phyloP scores from a whole-genome alignment of 1,140 invertebrate genomes.

The Apis dorsata region DNA sequence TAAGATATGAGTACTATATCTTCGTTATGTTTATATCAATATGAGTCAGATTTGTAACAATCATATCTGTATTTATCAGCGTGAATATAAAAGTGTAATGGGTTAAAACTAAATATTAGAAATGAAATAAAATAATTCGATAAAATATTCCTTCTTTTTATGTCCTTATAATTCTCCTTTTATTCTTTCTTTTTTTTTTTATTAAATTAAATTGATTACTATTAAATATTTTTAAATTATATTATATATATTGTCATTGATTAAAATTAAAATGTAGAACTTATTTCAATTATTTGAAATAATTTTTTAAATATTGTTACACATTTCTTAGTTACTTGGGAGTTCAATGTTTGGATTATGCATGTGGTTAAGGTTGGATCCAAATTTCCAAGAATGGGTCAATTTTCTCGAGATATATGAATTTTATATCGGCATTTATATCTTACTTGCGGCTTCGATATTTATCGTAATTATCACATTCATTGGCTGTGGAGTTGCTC shows the following conservation, averaged over 20 bases:
- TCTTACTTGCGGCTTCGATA: conserved; percentile 86
- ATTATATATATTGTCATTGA: neutral
- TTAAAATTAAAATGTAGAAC: neutral
- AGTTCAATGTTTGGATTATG: conserved; percentile 87
- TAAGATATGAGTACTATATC: conserved; percentile 17
- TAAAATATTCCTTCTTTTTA: conserved; percentile 1
- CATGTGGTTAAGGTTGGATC: conserved; percentile 90
- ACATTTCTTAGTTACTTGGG: conserved; percentile 84
- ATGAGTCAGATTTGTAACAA: conserved; percentile 31
- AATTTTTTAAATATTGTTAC: conserved; percentile 9
- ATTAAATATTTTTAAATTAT: neutral
- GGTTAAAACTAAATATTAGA: neutral
- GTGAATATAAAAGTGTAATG: conserved; percentile 20
- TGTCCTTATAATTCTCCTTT: neutral
- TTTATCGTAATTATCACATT: conserved; percentile 87
- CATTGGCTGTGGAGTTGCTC: conserved; percentile 86
- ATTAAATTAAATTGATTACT: neutral
- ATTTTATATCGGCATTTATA: conserved; percentile 91
- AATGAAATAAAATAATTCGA: neutral
- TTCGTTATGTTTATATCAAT: conserved; percentile 11
- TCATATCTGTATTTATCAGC: conserved; percentile 46
- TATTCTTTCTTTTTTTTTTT: neutral
- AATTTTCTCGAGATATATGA: conserved; percentile 85
- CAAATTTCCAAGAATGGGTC: conserved; percentile 90
- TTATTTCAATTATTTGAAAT: neutral